Conservation (phyloP, 2,888 invertebrate species). For the Dorcus hopei region DNA sequence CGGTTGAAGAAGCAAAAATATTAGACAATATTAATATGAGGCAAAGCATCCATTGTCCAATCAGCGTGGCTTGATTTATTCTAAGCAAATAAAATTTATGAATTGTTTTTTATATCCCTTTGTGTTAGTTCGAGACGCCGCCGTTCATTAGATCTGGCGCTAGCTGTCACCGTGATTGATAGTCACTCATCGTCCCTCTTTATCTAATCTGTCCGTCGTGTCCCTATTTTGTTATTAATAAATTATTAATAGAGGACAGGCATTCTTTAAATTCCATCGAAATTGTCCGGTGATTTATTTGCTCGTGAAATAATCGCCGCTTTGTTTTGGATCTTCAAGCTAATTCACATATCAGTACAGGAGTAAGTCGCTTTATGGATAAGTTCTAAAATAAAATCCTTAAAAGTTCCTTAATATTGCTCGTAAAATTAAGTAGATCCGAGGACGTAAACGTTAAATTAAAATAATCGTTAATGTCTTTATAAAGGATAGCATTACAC, state of each 20-base stretch:
- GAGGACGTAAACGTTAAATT: slow-evolving; percentile 12
- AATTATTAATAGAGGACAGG: neutral
- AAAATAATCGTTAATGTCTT: slow-evolving; percentile 17
- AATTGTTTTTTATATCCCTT: slow-evolving; percentile 30
- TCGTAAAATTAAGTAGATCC: neutral
- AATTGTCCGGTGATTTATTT: slow-evolving; percentile 5
- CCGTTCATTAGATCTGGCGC: slow-evolving; percentile 37
- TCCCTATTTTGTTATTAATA: slow-evolving; percentile 1
- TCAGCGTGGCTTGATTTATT: slow-evolving; percentile 31
- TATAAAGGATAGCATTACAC: slow-evolving; percentile 10
- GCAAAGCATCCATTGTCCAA: slow-evolving; percentile 27
- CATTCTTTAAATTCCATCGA: slow-evolving; percentile 4
- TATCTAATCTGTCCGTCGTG: neutral
- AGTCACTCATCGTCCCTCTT: slow-evolving; percentile 12
- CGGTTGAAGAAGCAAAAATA: neutral
- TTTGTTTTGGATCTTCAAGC: neutral
- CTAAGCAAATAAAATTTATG: slow-evolving; percentile 33
- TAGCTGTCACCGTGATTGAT: slow-evolving; percentile 33
- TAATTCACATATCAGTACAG: too few relatives aligned
- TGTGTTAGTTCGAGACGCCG: slow-evolving; percentile 34
- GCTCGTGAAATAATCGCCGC: neutral
- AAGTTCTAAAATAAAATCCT: too few relatives aligned
- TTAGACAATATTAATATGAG: neutral
- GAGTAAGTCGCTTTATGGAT: too few relatives aligned
- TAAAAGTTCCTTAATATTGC: neutral